A percentile compares a stretch with the other conserved stretches of the same genome.
phyloP scores from a whole-genome alignment of 2,888 invertebrate species.

The Drosophila neotestacea region DNA sequence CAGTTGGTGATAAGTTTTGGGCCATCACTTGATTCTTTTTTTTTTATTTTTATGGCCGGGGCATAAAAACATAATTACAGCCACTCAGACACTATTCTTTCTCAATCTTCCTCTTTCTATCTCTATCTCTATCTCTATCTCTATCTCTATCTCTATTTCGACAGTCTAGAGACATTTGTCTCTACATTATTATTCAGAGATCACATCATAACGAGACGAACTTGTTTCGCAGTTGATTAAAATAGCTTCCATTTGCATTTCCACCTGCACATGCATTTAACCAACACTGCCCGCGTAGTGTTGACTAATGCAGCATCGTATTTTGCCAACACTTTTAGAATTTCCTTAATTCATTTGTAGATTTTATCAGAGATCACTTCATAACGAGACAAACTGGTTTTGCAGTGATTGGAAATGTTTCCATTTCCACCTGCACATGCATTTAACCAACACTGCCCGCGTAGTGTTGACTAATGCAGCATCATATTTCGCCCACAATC shows the following conservation, averaged over 20 bases:
- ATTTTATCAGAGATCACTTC: too few species aligned
- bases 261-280: background rate
- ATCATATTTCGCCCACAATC: too few species aligned
- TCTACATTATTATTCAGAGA: slow-evolving; percentile 1
- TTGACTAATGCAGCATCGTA: too few species aligned
- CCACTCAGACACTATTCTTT: slow-evolving; percentile 23
- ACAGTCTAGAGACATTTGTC: background rate
- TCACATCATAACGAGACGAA: background rate
- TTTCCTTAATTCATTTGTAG: too few species aligned
- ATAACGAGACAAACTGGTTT: too few species aligned
- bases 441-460: background rate
- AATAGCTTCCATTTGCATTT: background rate
- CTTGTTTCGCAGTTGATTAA: background rate
- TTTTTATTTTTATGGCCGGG: slow-evolving; percentile 27
- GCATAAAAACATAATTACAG: slow-evolving; percentile 49
- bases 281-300: too few species aligned
- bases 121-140: background rate
- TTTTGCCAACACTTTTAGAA: too few species aligned
- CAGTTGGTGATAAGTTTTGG: slow-evolving; percentile 45
- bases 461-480: too few species aligned
- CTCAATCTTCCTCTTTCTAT: background rate
- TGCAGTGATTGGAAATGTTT: background rate
- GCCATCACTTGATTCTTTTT: slow-evolving; percentile 18
- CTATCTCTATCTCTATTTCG: background rate
- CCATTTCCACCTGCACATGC: background rate